Evolutionary conservation across 2,888 invertebrate genomes (phyloP), one percentile per base, ranked within the genome.

Genomic region (Dynastes hyllus): DNA sequence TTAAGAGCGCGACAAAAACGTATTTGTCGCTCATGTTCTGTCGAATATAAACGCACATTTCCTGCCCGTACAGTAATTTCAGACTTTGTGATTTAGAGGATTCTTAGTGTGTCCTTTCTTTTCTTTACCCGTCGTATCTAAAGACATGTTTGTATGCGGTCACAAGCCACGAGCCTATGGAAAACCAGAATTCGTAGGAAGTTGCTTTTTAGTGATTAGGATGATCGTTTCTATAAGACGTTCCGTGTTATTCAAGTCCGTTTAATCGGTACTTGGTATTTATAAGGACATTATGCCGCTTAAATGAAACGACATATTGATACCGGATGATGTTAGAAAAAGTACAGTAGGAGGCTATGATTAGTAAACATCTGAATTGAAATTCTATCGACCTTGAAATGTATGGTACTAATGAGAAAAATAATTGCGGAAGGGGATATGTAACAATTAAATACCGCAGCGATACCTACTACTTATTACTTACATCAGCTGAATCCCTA

Each of bases 11-110:
- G 45, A 61, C 61, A 75, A 75, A 75, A 75, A 61, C 61, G 45
- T 61, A 75, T 75, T 75, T 61, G 40, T 75, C 61, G 61, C 61
- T 61, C 58, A 73, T 40, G 73, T 73, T 22, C 61, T 27, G 61
- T 58, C 45, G 9, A 58, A 58, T 73, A 67, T 73, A 75, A 75
- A 63, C 73, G 73, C 29, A 29, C 58, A 75, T 29, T 75, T 75
- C 73, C 73, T 75, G 73, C 29, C 55, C 22, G 66, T 69, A 6
- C 29, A 58, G 58, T 45, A 73, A 58, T 75, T 45, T 61, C 61
- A 73, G 69, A 53, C 51, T 51, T 69, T 29, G 58, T 50, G 45
- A 61, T 75, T 45, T 75, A 45, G 27, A 75, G 40, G 61, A 58
- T 58, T 58, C 55, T 58, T 61, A 45, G 45, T 22, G 27, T 13